Conservation (phyloP, 2,113 vertebrate species). For the Fregata magnificens region DNA sequence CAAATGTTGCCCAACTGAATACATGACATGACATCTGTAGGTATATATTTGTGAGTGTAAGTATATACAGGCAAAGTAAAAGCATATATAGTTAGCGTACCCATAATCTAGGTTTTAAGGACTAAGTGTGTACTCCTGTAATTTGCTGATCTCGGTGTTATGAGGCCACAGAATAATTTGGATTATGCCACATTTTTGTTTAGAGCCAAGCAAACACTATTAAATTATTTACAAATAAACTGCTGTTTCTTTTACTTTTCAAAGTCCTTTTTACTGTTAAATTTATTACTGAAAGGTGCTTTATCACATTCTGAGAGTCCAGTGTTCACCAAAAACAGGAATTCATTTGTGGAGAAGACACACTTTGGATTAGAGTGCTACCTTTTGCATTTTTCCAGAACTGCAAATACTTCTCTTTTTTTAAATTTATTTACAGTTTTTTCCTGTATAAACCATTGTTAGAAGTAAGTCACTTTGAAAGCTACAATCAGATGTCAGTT, state of each 20-base stretch:
- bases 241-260: background rate
- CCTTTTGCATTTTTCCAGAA: background rate
- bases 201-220: background rate
- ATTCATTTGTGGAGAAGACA: background rate
- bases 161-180: background rate
- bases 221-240: background rate
- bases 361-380: background rate
- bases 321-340: background rate
- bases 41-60: rapidly evolving
- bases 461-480: background rate
- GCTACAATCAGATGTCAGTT: background rate
- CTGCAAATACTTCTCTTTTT: background rate
- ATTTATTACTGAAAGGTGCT: background rate
- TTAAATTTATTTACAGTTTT: background rate
- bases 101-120: background rate
- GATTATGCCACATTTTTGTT: background rate
- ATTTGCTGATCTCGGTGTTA: background rate
- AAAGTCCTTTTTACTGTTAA: background rate
- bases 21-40: background rate
- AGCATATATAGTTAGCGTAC: background rate
- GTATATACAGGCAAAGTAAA: background rate
- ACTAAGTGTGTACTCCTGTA: background rate
- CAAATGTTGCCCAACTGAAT: background rate
- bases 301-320: background rate
- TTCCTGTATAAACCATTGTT: background rate